These are phyloP conservation scores for Gerris buenoi DNA, from an alignment of 1,140 invertebrate genomes.

Conservation along the genomic window DNA sequence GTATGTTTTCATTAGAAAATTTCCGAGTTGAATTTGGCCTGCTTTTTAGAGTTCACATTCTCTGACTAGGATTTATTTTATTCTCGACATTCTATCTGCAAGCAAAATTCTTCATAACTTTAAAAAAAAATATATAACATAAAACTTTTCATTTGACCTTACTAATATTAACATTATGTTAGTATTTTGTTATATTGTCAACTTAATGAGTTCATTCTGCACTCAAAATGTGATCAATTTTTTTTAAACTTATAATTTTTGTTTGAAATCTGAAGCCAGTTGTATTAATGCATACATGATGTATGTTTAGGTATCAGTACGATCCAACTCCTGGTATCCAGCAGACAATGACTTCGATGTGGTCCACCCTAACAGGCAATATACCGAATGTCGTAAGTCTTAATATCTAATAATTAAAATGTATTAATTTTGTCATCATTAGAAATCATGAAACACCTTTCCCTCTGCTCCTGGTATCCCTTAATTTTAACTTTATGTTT, in stretches of 20 bases:
- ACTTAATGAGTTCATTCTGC: not conserved
- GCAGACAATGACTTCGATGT: constrained; percentile 79
- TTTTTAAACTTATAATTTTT: too few relatives aligned
- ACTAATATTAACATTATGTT: too few relatives aligned
- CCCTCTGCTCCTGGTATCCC: constrained; percentile 6
- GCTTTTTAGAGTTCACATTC: too few relatives aligned
- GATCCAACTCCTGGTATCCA: constrained; percentile 84
- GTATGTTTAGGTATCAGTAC: constrained; percentile 45
- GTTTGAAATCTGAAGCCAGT: too few relatives aligned
- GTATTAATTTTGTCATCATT: not conserved
- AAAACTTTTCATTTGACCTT: too few relatives aligned
- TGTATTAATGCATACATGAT: too few relatives aligned
- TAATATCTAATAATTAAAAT: not conserved
- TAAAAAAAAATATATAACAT: too few relatives aligned
- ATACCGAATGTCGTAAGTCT: constrained; percentile 3
- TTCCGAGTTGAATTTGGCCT: too few relatives aligned
- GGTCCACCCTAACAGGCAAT: constrained; percentile 63
- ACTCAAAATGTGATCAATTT: not conserved
- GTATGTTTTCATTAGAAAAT: too few relatives aligned
- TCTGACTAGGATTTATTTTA: too few relatives aligned
- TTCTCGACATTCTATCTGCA: too few relatives aligned
- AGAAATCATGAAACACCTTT: not conserved
- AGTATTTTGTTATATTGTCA: not conserved
- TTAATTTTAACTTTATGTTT: constrained; percentile 20
- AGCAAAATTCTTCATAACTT: too few relatives aligned